Conservation (phyloP, 1,140 invertebrate species). For the Drosophila kikkawai region DNA sequence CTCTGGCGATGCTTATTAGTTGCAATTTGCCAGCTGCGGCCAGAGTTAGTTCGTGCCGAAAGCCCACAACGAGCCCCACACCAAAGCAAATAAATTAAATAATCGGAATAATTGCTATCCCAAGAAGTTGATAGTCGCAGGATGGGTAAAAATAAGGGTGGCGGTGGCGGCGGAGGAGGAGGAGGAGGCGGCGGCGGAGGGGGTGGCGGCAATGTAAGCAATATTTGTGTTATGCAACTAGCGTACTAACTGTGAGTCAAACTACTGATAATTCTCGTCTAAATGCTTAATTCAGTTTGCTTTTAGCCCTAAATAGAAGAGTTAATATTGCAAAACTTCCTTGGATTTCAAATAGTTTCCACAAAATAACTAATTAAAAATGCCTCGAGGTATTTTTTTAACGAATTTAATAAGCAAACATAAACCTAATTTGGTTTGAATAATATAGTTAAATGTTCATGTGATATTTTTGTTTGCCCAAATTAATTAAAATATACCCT, state of each 20-base stretch:
- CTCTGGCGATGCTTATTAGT: constrained; percentile 68
- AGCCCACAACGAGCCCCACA: constrained; percentile 13
- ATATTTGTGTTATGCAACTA: constrained; percentile 84
- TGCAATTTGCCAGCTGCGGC: constrained; percentile 68
- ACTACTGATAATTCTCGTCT: constrained; percentile 14
- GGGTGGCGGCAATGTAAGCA: constrained; percentile 81
- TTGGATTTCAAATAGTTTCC: not conserved
- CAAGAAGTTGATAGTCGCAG: constrained; percentile 39
- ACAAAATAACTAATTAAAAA: not conserved
- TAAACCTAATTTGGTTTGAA: not conserved
- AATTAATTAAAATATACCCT: not conserved
- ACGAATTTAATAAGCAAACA: not conserved
- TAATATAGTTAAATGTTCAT: not conserved
- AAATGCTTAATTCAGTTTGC: constrained; percentile 1
- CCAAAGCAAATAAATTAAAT: constrained; percentile 62
- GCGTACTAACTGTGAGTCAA: constrained; percentile 70
- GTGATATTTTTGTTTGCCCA: not conserved
- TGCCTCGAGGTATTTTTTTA: too few species aligned
- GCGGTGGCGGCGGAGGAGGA: constrained; percentile 57
- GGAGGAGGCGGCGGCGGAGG: constrained; percentile 49
- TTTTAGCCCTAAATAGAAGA: not conserved
- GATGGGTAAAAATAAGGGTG: constrained; percentile 82
- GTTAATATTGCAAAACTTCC: not conserved
- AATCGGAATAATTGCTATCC: constrained; percentile 48
- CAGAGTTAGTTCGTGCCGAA: constrained; percentile 54